These are phyloP conservation scores for Lasioglossum lativentre DNA, from an alignment of 2,888 invertebrate species.

Conservation along the genomic window DNA sequence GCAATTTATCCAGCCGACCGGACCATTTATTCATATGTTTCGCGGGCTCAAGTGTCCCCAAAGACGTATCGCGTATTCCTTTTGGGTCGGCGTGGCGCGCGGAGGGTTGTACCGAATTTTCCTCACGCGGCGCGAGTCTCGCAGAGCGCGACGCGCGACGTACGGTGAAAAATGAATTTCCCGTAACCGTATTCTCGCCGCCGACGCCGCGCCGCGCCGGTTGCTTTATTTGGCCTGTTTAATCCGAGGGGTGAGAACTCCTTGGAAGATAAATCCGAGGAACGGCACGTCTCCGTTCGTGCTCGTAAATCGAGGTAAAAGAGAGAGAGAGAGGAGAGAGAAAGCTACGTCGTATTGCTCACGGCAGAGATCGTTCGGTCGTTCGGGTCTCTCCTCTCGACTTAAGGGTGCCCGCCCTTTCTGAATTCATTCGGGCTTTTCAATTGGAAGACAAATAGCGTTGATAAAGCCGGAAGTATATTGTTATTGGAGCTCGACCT, in stretches of 20 bases:
- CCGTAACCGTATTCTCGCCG: constrained; percentile 44
- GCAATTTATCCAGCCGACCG: not conserved
- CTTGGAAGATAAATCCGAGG: constrained; percentile 50
- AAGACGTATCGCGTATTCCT: constrained; percentile 40
- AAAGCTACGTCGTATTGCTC: not conserved
- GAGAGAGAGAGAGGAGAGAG: not conserved
- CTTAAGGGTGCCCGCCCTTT: constrained; percentile 46
- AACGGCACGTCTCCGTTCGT: constrained; percentile 21
- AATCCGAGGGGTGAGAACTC: constrained; percentile 40
- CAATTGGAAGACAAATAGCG: constrained; percentile 60
- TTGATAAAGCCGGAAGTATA: constrained; percentile 54
- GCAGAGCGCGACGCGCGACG: constrained; percentile 18
- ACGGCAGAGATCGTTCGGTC: constrained; percentile 26
- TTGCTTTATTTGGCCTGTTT: constrained; percentile 56
- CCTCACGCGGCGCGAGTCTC: constrained; percentile 42
- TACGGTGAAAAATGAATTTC: constrained; percentile 51
- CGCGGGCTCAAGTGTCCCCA: constrained; percentile 24
- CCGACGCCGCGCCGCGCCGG: not conserved
- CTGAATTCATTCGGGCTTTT: constrained; percentile 53
- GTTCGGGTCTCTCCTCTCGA: not conserved
- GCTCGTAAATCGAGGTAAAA: constrained; percentile 45
- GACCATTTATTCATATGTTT: constrained; percentile 35
- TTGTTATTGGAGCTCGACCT: constrained; percentile 35
- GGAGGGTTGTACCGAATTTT: constrained; percentile 35
- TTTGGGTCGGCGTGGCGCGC: not conserved